A percentile compares a stretch with the other conserved stretches of the same genome.
phyloP scores from a whole-genome alignment of 2,113 vertebrate genomes.

The Syngnathoides biaculeatus region DNA sequence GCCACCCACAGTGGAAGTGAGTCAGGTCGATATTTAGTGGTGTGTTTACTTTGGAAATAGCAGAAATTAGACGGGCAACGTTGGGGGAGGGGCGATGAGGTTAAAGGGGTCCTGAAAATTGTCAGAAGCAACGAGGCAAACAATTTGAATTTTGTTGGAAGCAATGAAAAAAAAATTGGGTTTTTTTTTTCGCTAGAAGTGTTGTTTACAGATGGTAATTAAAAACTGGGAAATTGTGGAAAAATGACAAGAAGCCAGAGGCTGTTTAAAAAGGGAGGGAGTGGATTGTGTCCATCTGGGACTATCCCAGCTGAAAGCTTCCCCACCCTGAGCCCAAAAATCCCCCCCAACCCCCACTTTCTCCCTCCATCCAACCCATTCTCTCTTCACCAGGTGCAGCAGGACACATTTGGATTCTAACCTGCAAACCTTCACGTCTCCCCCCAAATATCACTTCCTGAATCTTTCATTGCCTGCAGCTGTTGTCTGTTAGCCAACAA shows the following conservation, averaged over 20 bases:
- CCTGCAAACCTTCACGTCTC: slow-evolving; percentile 7
- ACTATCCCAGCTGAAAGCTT: slow-evolving; percentile 66
- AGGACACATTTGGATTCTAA: slow-evolving; percentile 8
- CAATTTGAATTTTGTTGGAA: slow-evolving; percentile 32
- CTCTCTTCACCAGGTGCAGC: slow-evolving; percentile 27
- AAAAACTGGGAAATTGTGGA: neutral
- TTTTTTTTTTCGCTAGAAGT: neutral
- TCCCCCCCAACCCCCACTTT: slow-evolving; percentile 17
- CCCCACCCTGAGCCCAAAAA: slow-evolving; percentile 67
- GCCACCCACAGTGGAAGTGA: slow-evolving; percentile 71
- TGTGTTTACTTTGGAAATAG: slow-evolving; percentile 65
- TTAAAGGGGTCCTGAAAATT: slow-evolving; percentile 18
- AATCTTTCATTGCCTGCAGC: neutral
- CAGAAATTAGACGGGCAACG: slow-evolving; percentile 19
- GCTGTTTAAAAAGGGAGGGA: slow-evolving; percentile 69
- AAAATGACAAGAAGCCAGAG: slow-evolving; percentile 25
- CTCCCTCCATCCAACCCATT: slow-evolving; percentile 8
- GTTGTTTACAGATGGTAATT: neutral
- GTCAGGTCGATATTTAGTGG: slow-evolving; percentile 61
- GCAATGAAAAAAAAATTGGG: slow-evolving; percentile 8
- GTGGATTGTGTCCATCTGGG: slow-evolving; percentile 68
- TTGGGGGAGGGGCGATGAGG: slow-evolving; percentile 1
- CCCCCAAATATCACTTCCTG: neutral
- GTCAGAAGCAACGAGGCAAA: slow-evolving; percentile 26
- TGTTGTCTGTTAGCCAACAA: neutral